These are phyloP conservation scores for Catharus bicknelli DNA, from an alignment of 2,113 vertebrate species.

Conservation along the genomic window DNA sequence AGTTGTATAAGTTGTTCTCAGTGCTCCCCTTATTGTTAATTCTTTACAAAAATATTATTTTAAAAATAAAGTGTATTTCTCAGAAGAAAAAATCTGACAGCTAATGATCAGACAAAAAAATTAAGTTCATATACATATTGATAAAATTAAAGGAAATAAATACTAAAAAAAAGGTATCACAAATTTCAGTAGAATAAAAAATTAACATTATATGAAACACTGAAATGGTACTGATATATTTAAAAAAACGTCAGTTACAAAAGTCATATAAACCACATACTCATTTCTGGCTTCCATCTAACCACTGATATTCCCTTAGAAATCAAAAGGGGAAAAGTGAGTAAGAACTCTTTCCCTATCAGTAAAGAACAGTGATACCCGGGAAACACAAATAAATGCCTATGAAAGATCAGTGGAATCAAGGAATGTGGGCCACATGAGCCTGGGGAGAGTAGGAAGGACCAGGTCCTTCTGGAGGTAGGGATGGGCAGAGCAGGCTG, in stretches of 20 bases:
- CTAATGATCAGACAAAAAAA: neutral
- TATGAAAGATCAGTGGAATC: neutral
- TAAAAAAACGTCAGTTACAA: neutral
- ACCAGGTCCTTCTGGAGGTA: neutral
- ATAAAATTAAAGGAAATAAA: neutral
- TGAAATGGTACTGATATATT: neutral
- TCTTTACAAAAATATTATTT: neutral
- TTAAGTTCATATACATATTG: neutral
- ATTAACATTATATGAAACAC: neutral
- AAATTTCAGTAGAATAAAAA: neutral
- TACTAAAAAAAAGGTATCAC: neutral
- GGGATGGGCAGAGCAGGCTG: neutral
- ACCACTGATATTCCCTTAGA: neutral
- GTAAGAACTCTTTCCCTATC: neutral
- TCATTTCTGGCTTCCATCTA: neutral
- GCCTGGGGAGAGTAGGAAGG: neutral
- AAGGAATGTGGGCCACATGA: neutral
- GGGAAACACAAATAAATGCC: neutral
- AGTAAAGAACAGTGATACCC: neutral
- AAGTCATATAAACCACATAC: neutral
- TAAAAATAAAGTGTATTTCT: neutral
- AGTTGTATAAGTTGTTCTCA: neutral
- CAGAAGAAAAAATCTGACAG: neutral
- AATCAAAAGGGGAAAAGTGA: neutral
- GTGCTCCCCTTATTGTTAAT: neutral